A percentile compares a stretch with the other conserved stretches of the same genome.
These are phyloP conservation scores for Ophioninae sp. DNA, from an alignment of 2,888 invertebrate species.

Conservation along the genomic window DNA sequence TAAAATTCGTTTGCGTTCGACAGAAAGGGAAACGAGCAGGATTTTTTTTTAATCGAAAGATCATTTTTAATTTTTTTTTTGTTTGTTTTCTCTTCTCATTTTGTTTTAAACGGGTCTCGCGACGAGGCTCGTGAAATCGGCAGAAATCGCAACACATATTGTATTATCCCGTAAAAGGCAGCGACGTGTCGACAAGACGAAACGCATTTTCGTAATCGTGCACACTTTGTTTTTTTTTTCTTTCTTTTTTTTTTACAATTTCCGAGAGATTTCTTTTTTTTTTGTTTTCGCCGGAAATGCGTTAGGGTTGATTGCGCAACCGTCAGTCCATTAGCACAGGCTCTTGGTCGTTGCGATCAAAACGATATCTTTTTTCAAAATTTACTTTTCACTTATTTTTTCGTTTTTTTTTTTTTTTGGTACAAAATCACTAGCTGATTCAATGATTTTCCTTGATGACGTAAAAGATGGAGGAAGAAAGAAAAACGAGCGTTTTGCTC, in stretches of 20 bases:
- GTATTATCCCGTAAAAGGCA: constrained; percentile 23
- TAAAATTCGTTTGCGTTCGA: neutral
- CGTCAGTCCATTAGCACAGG: too few species aligned
- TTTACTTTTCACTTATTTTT: too few species aligned
- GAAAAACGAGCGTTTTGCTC: too few species aligned
- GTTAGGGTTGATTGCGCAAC: too few species aligned
- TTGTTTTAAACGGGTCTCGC: neutral
- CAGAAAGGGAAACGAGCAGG: neutral
- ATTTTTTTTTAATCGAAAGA: neutral
- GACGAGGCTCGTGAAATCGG: constrained; percentile 23
- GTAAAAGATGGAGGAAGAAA: too few species aligned
- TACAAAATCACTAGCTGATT: too few species aligned
- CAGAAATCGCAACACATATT: constrained; percentile 44
- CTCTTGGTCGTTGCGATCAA: too few species aligned
- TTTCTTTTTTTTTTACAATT: neutral
- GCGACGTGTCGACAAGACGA: neutral
- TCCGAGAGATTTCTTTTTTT: neutral
- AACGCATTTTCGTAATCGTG: constrained; percentile 20
- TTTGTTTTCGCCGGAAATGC: too few species aligned
- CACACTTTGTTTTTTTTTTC: too few species aligned
- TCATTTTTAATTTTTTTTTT: neutral
- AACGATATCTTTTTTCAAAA: too few species aligned
- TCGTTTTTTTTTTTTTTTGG: too few species aligned
- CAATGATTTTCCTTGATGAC: too few species aligned
- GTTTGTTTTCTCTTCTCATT: neutral